Conservation (phyloP, 2,888 invertebrate genomes). For the Euzetes globulus region DNA sequence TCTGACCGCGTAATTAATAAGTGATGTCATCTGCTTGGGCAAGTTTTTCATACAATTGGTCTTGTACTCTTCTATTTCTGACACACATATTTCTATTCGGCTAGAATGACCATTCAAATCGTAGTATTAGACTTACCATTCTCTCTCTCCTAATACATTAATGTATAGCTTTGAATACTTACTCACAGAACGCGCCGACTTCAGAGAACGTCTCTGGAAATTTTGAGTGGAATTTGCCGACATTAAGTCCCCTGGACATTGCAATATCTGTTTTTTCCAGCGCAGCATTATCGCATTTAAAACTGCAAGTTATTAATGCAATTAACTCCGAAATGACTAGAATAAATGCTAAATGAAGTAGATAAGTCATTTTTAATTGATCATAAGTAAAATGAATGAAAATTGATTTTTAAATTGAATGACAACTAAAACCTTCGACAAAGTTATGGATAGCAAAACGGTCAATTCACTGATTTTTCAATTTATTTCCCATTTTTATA, state of each 20-base stretch:
- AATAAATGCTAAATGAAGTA: no score
- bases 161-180: background rate
- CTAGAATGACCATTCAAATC: no score
- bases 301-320: no score
- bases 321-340: no score
- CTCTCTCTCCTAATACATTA: background rate
- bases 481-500: no score
- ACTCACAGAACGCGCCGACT: background rate
- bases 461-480: no score
- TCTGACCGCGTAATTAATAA: background rate
- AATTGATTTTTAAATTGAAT: no score
- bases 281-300: background rate
- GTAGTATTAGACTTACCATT: background rate
- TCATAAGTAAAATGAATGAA: no score
- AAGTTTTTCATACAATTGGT: slow-evolving; percentile 6
- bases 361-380: no score
- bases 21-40: slow-evolving; percentile 6
- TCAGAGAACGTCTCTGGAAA: background rate
- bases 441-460: no score
- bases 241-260: background rate
- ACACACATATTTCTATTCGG: no score
- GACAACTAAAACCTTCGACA: no score
- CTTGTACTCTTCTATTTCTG: slow-evolving; percentile 2
- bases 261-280: background rate
- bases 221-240: background rate